phyloP scores from a whole-genome alignment of 2,888 invertebrate genomes.

The Cynaeus angustus region DNA sequence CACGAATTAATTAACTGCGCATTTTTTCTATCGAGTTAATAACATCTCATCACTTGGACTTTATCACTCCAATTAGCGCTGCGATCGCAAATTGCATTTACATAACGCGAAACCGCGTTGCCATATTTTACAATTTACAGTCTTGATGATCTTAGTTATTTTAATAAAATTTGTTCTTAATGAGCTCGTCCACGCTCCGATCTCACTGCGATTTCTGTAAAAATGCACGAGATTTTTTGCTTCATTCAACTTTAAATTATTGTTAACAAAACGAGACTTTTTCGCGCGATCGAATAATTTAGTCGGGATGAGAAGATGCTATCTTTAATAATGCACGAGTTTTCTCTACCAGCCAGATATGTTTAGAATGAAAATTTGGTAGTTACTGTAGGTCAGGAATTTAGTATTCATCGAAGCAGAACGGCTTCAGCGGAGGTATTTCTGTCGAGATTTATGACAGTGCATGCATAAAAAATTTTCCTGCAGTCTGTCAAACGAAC shows the following conservation, averaged over 20 bases:
- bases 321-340: constrained; percentile 33
- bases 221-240: constrained; percentile 1
- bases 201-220: neutral
- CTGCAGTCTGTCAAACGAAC: neutral
- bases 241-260: constrained; percentile 18
- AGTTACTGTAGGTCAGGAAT: constrained; percentile 39
- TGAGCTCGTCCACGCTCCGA: constrained; percentile 4
- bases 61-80: neutral
- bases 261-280: constrained; percentile 6
- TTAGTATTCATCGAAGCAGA: constrained; percentile 39
- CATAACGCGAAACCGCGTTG: constrained; percentile 2
- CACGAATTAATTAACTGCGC: neutral
- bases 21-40: no score
- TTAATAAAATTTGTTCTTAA: constrained; percentile 6
- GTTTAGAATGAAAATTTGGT: constrained; percentile 35
- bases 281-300: constrained; percentile 14
- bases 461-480: constrained; percentile 32
- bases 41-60: no score
- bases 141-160: neutral
- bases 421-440: constrained; percentile 20
- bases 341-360: constrained; percentile 16
- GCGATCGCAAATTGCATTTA: constrained; percentile 5
- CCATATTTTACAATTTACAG: neutral
- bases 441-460: constrained; percentile 21
- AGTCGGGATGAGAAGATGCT: constrained; percentile 25